Percentiles rank a stretch among this genome's conserved stretches.
These are phyloP conservation scores for Oryzias curvinotus DNA, from an alignment of 2,113 vertebrate genomes.

Conservation along the genomic window DNA sequence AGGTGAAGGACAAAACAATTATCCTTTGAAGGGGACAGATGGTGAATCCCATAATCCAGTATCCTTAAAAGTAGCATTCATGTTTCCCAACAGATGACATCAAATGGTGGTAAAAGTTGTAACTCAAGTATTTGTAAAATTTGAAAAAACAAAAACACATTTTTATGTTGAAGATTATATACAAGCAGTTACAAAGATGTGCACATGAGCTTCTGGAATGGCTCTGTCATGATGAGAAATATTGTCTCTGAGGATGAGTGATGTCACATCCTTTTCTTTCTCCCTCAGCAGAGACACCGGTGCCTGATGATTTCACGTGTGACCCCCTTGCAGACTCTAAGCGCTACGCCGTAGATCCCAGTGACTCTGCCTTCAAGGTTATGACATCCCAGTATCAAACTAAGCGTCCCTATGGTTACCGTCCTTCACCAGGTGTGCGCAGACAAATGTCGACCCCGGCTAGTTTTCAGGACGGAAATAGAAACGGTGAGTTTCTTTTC, in stretches of 20 bases:
- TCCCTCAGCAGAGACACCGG: slow-evolving; percentile 75
- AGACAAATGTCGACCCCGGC: slow-evolving; percentile 83
- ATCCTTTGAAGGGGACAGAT: too few species aligned
- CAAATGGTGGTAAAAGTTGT: too few species aligned
- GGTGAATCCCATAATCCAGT: too few species aligned
- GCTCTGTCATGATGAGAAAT: too few species aligned
- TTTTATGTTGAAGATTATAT: too few species aligned
- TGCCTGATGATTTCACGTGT: slow-evolving; percentile 82
- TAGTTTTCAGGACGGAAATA: slow-evolving; percentile 83
- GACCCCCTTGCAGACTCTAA: slow-evolving; percentile 77
- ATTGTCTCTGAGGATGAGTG: background rate
- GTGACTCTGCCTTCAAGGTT: slow-evolving; percentile 77
- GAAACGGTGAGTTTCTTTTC: slow-evolving; percentile 80
- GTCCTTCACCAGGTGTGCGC: slow-evolving; percentile 62
- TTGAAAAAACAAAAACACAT: too few species aligned
- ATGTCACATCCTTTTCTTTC: slow-evolving; percentile 19
- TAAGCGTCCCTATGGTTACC: slow-evolving; percentile 75
- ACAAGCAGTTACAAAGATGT: too few species aligned
- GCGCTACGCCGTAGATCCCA: slow-evolving; percentile 79
- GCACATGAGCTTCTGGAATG: too few species aligned
- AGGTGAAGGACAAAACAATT: too few species aligned
- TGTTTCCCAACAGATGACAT: too few species aligned
- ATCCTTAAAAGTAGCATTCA: too few species aligned
- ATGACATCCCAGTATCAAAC: slow-evolving; percentile 73
- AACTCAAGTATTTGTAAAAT: too few species aligned